Evolutionary conservation across 2,797 vertebrate species (phyloP), one percentile per base, ranked within the genome.

Genomic region (Lithobates sylvaticus): DNA sequence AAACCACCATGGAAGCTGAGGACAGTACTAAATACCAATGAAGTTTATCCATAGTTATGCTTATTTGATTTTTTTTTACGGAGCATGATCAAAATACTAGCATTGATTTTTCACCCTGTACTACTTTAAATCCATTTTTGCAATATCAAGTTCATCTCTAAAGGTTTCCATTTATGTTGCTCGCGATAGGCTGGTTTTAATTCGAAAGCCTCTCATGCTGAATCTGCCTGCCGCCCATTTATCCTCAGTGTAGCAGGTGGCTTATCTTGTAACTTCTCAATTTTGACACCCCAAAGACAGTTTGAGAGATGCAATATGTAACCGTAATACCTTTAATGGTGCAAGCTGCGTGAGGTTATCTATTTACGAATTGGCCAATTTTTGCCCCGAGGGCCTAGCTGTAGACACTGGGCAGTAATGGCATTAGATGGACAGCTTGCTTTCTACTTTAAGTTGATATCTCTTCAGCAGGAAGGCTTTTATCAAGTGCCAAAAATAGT

Each of bases 401-500:
- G 18, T 68, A 79, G 76, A 78, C 76, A 58, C 75, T 68, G 86
- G 86, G 86, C 75, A 87, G 86, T 87, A 87, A 87, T 75, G 76
- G 76, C 75, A 79, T 83, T 75, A 83, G 76, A 74, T 81, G 61
- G 86, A 87, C 86, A 87, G 86, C 86, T 87, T 87, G 86, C 81
- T 77, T 83, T 77, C 69, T 71, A 87, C 85, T 83, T 83, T 78
- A 83, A 83, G 85, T 79, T 87, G 79, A 83, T 87, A 78, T 78
- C 69, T 83, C 75, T 64, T 44, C 80, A 67, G 81, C 80, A 73
- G 80, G 74, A 83, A 76, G 50, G 36, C 76, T 78, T 68, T 79
- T 58, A 73, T 68, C 69, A 79, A 70, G 32, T 87, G 86, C 86
- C 86, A 87, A 77, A 74, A 78, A 67, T 42, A n/a, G 23, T 84